Evolutionary conservation across 2,113 vertebrate genomes (phyloP), one percentile per base, ranked within the genome.

Genomic region (Pseudolaguvia tuberculata): DNA sequence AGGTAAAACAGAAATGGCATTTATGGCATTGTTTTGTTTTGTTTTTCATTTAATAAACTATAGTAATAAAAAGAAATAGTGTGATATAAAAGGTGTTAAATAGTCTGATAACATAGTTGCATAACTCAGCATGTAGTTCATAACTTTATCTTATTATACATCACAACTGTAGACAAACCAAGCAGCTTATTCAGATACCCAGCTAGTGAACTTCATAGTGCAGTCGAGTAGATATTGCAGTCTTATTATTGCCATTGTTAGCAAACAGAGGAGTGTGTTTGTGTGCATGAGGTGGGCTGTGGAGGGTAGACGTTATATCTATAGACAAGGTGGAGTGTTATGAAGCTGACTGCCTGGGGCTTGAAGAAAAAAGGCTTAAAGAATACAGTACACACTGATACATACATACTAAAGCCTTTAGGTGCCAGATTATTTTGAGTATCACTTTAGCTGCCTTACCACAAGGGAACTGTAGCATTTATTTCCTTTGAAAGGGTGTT

Each of bases 191-290:
- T 45, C 14, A 65, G 39, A 39, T 39, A 61, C 58, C 8, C 12
- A 14, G 13, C 17, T 15, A 50, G 12, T 20, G 58, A 5, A 42
- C 13, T 62, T 62, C 9, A 45, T 67, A 29, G 45, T 27, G 17
- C 23, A 50, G 45, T 50, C 17, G 8, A 67, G 15, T 18, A 66
- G 63, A 67, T 67, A 67, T 50, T 50, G 15, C 45, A 67, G 23
- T 50, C 17, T 50, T 11, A 29, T 11, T 20, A 50, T 2, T 67
- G 12, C 21, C 25, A 21, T 20, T 23, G 62, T 3, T 21, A 23
- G 12, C 47, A 15, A 27, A 17, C 17, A 67, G 8, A 18, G 62
- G 11, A 3, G 9, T 27, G 45, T 67, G 15, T 27, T 20, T 42
- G 4, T 42, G 4, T 42, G 39, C 9, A 6, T 35, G 31, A 3